Evolutionary conservation across 2,113 vertebrate genomes (phyloP).

Genomic region (Colistium nudipinnis): DNA sequence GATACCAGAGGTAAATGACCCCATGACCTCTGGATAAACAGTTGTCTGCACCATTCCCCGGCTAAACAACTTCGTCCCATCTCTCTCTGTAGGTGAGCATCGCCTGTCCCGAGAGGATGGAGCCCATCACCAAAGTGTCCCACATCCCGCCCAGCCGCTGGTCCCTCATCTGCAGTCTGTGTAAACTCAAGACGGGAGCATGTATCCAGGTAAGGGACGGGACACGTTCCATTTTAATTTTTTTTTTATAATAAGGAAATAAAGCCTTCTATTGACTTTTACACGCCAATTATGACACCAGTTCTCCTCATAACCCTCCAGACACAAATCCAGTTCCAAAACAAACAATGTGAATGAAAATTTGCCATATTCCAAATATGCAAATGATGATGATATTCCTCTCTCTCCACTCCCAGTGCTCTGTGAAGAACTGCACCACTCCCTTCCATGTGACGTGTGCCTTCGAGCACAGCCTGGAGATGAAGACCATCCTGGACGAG

Average conservation of each 20-base stretch:
- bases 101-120: conserved; percentile 98
- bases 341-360: too few relatives aligned
- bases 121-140: conserved; percentile 97
- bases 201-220: conserved; percentile 97
- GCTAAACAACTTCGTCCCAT: not conserved
- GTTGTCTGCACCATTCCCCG: not conserved
- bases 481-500: conserved; percentile 97
- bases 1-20: conserved; percentile 92
- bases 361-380: too few relatives aligned
- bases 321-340: not conserved
- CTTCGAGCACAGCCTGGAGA: conserved; percentile 96
- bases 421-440: conserved; percentile 96
- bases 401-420: conserved; percentile 85
- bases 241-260: too few relatives aligned
- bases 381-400: not conserved
- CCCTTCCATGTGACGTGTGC: conserved; percentile 99
- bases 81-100: conserved; percentile 90
- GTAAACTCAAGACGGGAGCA: conserved; percentile 96
- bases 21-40: not conserved
- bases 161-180: conserved; percentile 96
- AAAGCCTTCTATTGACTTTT: too few relatives aligned
- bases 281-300: too few relatives aligned
- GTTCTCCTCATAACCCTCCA: too few relatives aligned
- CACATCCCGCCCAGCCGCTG: conserved; percentile 97
- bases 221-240: too few relatives aligned